A percentile compares a stretch with the other conserved stretches of the same genome.
Evolutionary conservation across 2,113 vertebrate species (phyloP).

Genomic region (Miniopterus natalensis): DNA sequence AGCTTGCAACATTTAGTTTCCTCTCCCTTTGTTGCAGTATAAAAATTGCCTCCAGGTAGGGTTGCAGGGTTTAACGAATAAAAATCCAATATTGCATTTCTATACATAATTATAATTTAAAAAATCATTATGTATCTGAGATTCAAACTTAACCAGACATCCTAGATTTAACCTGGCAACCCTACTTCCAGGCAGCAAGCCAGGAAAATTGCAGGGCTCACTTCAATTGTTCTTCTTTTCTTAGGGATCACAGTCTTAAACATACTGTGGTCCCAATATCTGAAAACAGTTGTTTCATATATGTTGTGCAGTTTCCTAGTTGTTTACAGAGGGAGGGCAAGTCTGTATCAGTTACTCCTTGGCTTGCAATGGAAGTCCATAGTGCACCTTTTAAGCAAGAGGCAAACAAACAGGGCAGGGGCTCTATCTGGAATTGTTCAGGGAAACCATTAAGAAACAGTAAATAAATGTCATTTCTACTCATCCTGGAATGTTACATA

Average conservation of each 20-base stretch:
- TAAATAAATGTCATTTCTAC: not conserved
- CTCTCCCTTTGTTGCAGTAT: not conserved
- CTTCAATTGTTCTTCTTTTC: conserved; percentile 8
- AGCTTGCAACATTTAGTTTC: not conserved
- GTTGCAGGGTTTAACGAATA: not conserved
- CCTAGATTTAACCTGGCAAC: not conserved
- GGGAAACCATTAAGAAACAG: not conserved
- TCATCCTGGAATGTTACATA: not conserved
- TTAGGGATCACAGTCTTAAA: not conserved
- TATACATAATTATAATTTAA: not conserved
- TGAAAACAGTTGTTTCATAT: not conserved
- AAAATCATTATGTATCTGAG: not conserved
- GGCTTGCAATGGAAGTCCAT: not conserved
- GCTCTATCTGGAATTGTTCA: not conserved
- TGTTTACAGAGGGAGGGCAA: not conserved
- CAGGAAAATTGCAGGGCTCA: not conserved
- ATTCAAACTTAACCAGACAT: conserved; percentile 17
- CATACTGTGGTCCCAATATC: not conserved
- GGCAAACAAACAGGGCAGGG: not conserved
- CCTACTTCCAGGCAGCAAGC: not conserved
- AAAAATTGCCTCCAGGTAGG: conserved; percentile 14
- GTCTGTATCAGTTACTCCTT: not conserved
- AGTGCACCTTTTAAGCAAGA: not conserved
- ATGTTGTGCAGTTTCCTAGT: not conserved
- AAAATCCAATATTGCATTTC: not conserved